Base-by-base conservation (phyloP, 1,140 invertebrate species). In the Aleiodes sp. region DNA sequence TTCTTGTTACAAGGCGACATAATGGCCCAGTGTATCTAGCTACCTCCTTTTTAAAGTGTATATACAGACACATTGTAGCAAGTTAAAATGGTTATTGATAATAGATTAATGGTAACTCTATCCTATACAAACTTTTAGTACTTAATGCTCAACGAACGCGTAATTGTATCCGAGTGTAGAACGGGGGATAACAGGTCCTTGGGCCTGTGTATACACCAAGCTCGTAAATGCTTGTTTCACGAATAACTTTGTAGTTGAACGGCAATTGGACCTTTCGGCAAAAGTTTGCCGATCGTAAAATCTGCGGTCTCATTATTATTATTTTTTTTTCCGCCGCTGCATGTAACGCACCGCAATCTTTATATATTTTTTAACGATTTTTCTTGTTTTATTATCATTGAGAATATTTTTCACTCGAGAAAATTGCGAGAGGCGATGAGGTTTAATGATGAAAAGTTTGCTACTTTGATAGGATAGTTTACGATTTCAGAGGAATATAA, bases 271-370 rank as follows among this genome's bases (percentile, higher is more conserved):
- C 26, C 16, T 52, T 52, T 52, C 46, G 46, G 46, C 12, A 16
- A 52, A 24, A 52, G 46, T 52, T 52, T 52, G 26, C 46, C 46
- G 46, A 52, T 52, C 46, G 16, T 52, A 52, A 52, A 52, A 52
- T 52, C 46, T 12, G 46, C 26, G 46, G 46, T 52, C 46, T 52
- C 46, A 52, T 52, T 52, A 52, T 52, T 52, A 24, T 52, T 52
- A 24, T 16, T 52, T 24, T 52, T 21, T 16, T 21, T 21, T 26
- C 16, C 3, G 21, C 8, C 16, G 9, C 46, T 52, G n/a, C 39
- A n/a, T n/a, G n/a, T n/a, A n/a, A n/a, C n/a, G n/a, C n/a, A n/a
- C n/a, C n/a, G n/a, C n/a, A n/a, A n/a, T n/a, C n/a, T n/a, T n/a
- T n/a, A n/a, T n/a, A n/a, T n/a, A n/a, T n/a, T n/a, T 14, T 46